Evolutionary conservation across 2,113 vertebrate species (phyloP).

Genomic region (Kobus ellipsiprymnus): DNA sequence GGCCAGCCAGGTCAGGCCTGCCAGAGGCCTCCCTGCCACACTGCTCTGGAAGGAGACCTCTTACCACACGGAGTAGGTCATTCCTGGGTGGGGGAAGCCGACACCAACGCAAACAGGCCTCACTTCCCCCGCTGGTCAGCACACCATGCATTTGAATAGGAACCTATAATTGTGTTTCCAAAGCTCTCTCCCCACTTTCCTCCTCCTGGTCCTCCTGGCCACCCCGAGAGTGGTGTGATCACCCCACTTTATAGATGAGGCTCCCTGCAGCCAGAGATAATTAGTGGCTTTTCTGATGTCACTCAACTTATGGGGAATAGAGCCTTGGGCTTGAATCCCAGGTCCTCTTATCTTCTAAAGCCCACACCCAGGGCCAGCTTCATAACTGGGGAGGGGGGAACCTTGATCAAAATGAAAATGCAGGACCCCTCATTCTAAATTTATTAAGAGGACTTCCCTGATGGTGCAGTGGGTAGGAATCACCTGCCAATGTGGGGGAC

Average conservation of each 20-base stretch:
- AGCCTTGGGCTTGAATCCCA: conserved; percentile 9
- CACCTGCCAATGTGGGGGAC: background rate
- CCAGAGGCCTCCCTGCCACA: background rate
- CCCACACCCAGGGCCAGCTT: background rate
- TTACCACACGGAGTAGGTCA: background rate
- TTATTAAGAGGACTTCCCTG: background rate
- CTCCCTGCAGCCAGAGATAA: background rate
- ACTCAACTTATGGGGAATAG: background rate
- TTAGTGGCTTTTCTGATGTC: conserved; percentile 29
- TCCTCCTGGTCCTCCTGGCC: background rate
- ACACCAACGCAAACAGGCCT: background rate
- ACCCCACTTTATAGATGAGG: background rate
- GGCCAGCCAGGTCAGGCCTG: background rate
- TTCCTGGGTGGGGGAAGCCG: background rate
- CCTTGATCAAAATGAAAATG: background rate
- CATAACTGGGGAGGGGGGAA: background rate
- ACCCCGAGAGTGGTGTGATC: background rate
- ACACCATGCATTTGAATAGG: background rate
- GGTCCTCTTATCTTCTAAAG: background rate
- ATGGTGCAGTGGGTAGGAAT: background rate
- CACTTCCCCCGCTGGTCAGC: no score
- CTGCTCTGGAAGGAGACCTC: background rate
- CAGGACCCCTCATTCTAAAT: background rate
- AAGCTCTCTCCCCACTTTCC: background rate
- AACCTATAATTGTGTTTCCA: fast-evolving